These are phyloP conservation scores for Strigops habroptila DNA, from an alignment of 2,113 vertebrate species.

Conservation along the genomic window DNA sequence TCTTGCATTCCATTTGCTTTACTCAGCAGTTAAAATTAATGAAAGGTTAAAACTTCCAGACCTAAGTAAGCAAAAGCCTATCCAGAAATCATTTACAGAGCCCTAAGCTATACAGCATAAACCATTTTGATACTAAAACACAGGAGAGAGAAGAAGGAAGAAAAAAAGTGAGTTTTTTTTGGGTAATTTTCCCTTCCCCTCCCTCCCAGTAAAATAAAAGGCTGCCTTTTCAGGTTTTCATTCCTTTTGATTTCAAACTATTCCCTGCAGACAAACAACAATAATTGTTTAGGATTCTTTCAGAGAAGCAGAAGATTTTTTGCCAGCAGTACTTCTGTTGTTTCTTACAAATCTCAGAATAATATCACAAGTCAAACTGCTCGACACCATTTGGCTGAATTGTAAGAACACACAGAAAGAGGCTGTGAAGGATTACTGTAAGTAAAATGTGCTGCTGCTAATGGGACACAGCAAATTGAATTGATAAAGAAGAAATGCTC, in stretches of 20 bases:
- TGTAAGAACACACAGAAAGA: conserved; percentile 37
- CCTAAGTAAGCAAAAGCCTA: conserved; percentile 55
- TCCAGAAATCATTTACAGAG: conserved; percentile 46
- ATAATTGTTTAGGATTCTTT: neutral
- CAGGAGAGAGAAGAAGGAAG: neutral
- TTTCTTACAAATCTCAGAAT: conserved; percentile 17
- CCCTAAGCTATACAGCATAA: neutral
- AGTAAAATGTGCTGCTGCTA: conserved; percentile 25
- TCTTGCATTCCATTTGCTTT: neutral
- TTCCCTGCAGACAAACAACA: conserved; percentile 28
- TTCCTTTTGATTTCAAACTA: conserved; percentile 23
- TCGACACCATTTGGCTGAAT: neutral
- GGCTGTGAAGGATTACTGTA: neutral
- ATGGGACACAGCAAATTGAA: neutral
- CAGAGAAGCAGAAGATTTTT: neutral
- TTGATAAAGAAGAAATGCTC: neutral
- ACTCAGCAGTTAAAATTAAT: neutral
- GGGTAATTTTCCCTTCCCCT: neutral
- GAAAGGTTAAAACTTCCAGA: conserved; percentile 66
- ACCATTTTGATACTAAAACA: conserved; percentile 18
- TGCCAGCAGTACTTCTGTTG: conserved; percentile 14
- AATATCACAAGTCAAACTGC: conserved; percentile 14
- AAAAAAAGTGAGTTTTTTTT: neutral
- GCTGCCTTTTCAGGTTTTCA: neutral
- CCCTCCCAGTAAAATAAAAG: neutral